Evolutionary conservation across 2,113 vertebrate genomes (phyloP), one percentile per base, ranked within the genome.

Genomic region (Psammodynastes pulverulentus): DNA sequence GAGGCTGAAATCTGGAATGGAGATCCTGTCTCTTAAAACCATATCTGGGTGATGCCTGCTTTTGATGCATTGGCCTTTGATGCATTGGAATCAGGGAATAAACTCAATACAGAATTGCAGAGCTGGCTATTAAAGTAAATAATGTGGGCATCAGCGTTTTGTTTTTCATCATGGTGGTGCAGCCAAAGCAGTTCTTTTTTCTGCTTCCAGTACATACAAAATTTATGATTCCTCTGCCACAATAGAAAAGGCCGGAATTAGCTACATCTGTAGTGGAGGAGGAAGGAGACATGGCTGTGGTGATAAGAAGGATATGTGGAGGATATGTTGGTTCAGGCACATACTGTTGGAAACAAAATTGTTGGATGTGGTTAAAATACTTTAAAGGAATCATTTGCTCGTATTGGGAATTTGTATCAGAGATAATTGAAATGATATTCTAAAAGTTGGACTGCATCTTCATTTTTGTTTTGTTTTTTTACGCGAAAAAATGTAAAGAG

Each of bases 11-110:
- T 9, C 43, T 87, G 87, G 90, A 56, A 46, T 67, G 84, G 43
- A 89, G 87, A 9, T 93, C 91, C 91, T 4, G 0, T 89, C 90
- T 92, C 51, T 91, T 94, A 93, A 90, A 91, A 17, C 17, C 29
- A 0, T 54, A 72, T 23, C 56, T 56, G 49, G 86, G n/a, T 90
- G 92, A 86, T 89, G 93, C 45, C 72, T 87, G 39, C n/a, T n/a
- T 95, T 95, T 58, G 86, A n/a, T n/a, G n/a, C n/a, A n/a, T n/a
- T 89, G 89, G 93, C 46, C 17, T 94, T 72, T 79, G n/a, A 39
- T 54, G 5, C 49, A 94, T 90, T 93, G 26, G 72, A 94, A 34
- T 29, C 17, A 54, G 84, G 8, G 88, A 90, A 88, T 86, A 23
- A 0, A n/a, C 84, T 86, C 72, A 91, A 9, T 91, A 45, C 79